A percentile compares a stretch with the other conserved stretches of the same genome.
These are phyloP conservation scores for Alouatta palliata DNA, from an alignment of 2,113 vertebrate species.

Conservation along the genomic window DNA sequence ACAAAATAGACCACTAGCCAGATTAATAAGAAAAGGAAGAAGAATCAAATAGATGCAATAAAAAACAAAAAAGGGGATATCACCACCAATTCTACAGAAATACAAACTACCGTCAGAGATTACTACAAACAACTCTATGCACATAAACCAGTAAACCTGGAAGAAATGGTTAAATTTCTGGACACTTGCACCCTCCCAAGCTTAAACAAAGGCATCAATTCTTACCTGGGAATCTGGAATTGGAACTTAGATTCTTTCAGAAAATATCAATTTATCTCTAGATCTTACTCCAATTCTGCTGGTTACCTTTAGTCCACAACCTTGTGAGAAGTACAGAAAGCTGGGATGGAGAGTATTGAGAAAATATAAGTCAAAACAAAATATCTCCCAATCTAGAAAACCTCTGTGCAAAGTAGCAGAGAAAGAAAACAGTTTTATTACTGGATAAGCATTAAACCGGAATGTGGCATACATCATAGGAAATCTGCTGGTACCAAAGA, in stretches of 20 bases:
- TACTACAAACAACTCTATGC: too few species aligned
- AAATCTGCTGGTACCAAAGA: neutral
- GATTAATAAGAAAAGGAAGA: too few species aligned
- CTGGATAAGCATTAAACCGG: neutral
- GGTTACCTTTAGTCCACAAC: neutral
- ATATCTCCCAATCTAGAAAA: neutral
- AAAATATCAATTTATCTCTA: neutral
- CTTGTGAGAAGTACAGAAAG: neutral
- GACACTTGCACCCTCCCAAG: too few species aligned
- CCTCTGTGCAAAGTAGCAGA: neutral
- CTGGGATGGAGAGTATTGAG: neutral
- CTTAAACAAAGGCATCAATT: neutral
- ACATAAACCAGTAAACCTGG: too few species aligned
- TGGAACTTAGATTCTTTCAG: neutral
- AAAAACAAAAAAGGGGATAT: too few species aligned
- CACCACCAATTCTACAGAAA: too few species aligned
- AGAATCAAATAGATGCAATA: too few species aligned
- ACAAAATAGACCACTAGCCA: too few species aligned
- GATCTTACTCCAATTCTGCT: neutral
- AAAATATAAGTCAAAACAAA: neutral
- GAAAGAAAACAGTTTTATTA: neutral
- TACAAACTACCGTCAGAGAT: too few species aligned
- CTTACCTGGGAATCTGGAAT: neutral
- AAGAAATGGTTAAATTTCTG: too few species aligned
- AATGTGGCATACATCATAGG: neutral